phyloP scores from a whole-genome alignment of 2,113 vertebrate genomes.

The Calyptommatus sinebrachiatus region DNA sequence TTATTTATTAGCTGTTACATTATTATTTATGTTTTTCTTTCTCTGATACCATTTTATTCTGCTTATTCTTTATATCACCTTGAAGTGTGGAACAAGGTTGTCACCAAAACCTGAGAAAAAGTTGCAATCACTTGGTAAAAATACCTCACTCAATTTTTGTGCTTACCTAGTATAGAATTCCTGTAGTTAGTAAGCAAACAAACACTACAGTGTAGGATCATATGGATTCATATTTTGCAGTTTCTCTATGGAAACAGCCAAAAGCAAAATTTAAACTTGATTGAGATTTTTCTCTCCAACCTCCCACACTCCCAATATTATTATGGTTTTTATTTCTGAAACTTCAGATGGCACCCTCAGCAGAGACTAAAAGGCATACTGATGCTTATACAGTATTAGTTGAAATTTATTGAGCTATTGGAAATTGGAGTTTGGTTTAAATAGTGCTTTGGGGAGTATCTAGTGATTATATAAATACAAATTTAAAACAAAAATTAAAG shows the following conservation, averaged over 20 bases:
- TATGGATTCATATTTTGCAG: neutral
- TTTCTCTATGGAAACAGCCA: neutral
- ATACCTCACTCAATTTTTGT: too few relatives aligned
- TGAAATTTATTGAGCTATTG: neutral
- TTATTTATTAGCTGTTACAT: too few relatives aligned
- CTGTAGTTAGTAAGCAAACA: neutral
- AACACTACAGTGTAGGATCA: neutral
- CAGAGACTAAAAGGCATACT: neutral
- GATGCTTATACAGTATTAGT: neutral
- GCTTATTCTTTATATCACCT: neutral
- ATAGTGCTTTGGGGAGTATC: neutral
- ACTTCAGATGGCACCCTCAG: neutral
- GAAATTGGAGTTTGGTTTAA: neutral
- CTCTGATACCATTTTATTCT: too few relatives aligned
- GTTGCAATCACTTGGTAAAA: too few relatives aligned
- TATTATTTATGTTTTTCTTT: too few relatives aligned
- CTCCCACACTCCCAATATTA: too few relatives aligned
- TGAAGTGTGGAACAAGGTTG: too few relatives aligned
- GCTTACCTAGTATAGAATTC: neutral
- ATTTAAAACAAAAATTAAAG: constrained; percentile 14
- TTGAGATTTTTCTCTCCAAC: neutral
- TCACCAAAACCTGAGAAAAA: too few relatives aligned
- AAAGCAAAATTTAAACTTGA: neutral
- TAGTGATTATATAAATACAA: neutral
- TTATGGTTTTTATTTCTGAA: neutral